Base-by-base conservation (phyloP, 2,797 vertebrate species). In the Cossypha caffra region DNA sequence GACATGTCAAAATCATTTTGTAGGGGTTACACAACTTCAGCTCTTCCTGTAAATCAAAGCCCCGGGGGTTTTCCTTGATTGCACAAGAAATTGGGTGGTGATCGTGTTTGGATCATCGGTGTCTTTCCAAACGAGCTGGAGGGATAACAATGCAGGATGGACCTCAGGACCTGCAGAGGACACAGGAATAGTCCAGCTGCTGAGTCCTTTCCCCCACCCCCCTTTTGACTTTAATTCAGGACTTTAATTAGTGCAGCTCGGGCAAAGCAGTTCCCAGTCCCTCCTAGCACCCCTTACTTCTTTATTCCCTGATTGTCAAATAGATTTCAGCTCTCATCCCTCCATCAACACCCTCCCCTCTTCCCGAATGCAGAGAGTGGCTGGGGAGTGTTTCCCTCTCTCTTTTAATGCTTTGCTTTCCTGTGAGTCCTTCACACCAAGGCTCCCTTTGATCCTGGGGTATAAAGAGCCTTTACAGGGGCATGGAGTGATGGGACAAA, bases 1-100 rank as follows among this genome's bases (percentile, higher is more conserved):
- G 38, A 64, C 75, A 14, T 17, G 57, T 7, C 78, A 74, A 57
- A 88, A 54, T 61, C 26, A 6, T 77, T 86, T 1, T 21, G 31
- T 4, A 28, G 38, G 40, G 13, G 23, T 96, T 96, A 16, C 94
- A 68, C 87, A 95, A 94, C 72, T 21, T 37, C 6, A 0, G 54
- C 7, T 28, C 68, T 97, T 97, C 96, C 95, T 51, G 93, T 93
- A 95, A 96, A 3, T 74, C 62, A 33, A 7, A 79, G 72, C 91
- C 91, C 50, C 29, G 40, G 50, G 67, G 1, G 0, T 43, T 78
- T 94, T 54, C 72, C 90, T 81, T 31, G 75, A 51, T 97, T 97
- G 95, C 94, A 64, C 73, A 97, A 96, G 93, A 40, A 58, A 21
- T 43, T 51, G 79, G 72, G 76, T 61, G 90, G 78, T 62, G 66